phyloP scores from a whole-genome alignment of 1,140 invertebrate species.

The Contarinia nasturtii region DNA sequence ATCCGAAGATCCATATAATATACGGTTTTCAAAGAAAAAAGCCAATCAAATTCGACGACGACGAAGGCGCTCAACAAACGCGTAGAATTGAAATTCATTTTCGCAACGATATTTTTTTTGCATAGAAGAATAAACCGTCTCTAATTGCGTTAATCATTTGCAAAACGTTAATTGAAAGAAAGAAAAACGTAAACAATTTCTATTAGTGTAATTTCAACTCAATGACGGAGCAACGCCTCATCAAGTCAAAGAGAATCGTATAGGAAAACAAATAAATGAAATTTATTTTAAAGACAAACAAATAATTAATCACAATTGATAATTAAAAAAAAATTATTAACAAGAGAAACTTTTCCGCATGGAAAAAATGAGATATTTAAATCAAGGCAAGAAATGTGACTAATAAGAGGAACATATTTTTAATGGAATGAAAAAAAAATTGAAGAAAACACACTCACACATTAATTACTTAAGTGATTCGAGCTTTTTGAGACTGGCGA shows the following conservation, averaged over 20 bases:
- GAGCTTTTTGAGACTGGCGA: slow-evolving; percentile 6
- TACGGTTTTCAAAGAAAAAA: slow-evolving; percentile 69
- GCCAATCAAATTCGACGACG: slow-evolving; percentile 38
- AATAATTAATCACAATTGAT: slow-evolving; percentile 1
- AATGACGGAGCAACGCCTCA: neutral
- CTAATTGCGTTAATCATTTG: neutral
- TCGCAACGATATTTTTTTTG: too few relatives aligned
- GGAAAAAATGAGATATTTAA: neutral
- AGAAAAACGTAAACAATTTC: neutral
- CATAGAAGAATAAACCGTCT: neutral
- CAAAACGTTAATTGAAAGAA: neutral
- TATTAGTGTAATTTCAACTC: neutral
- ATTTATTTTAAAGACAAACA: neutral
- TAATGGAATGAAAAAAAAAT: neutral
- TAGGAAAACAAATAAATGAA: neutral
- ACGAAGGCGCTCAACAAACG: slow-evolving; percentile 20
- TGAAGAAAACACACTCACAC: too few relatives aligned
- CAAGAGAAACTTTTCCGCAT: neutral
- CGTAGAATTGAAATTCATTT: neutral
- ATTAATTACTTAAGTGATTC: neutral
- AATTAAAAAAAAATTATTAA: neutral
- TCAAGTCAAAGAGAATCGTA: neutral
- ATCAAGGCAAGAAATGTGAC: neutral
- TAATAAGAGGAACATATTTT: neutral
- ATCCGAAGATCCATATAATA: slow-evolving; percentile 88